These are phyloP conservation scores for Gallinago undulata DNA, from an alignment of 2,113 vertebrate genomes.

Conservation along the genomic window DNA sequence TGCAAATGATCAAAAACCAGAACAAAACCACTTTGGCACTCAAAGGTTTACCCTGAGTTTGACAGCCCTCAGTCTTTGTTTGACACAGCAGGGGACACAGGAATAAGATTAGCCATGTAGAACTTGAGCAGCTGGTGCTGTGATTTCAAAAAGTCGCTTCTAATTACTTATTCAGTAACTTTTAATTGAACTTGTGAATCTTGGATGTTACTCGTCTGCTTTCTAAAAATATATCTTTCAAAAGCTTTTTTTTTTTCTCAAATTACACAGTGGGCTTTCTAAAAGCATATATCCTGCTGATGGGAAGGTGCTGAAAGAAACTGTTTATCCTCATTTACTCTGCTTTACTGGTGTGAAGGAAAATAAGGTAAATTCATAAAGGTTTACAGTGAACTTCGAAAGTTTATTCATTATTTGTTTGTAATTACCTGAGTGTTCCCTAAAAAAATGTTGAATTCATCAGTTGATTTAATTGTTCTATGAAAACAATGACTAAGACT, in stretches of 20 bases:
- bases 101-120: slow-evolving; percentile 82
- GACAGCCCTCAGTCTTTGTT: slow-evolving; percentile 76
- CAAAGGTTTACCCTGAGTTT: slow-evolving; percentile 74
- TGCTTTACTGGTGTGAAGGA: slow-evolving; percentile 69
- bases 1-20: slow-evolving; percentile 80
- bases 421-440: not conserved
- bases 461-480: not conserved
- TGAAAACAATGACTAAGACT: not conserved
- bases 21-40: slow-evolving; percentile 80
- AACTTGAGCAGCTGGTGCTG: slow-evolving; percentile 81
- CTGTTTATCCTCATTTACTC: slow-evolving; percentile 74
- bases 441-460: not conserved
- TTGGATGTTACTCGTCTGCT: slow-evolving; percentile 36
- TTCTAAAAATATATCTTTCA: not conserved
- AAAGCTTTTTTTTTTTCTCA: not conserved
- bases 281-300: slow-evolving; percentile 68
- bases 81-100: slow-evolving; percentile 74
- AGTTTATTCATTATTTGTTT: not conserved
- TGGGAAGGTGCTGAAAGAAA: slow-evolving; percentile 73
- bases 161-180: slow-evolving; percentile 73
- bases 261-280: slow-evolving; percentile 71
- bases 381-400: not conserved
- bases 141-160: slow-evolving; percentile 74
- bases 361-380: slow-evolving; percentile 68
- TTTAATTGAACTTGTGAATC: slow-evolving; percentile 63